Conservation (phyloP, 2,888 invertebrate genomes). For the Troides aeacus region DNA sequence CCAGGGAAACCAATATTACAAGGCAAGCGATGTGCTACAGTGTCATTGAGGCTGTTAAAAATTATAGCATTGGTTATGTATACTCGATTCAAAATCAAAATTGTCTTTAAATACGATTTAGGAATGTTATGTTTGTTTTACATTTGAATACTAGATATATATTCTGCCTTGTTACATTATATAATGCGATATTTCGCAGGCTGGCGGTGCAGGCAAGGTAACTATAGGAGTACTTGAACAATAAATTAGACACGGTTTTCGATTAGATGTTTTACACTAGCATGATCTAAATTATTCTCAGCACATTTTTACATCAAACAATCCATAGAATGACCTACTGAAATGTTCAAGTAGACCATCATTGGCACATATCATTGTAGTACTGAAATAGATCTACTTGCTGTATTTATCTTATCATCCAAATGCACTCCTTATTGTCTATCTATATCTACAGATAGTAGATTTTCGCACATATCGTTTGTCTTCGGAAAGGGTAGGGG, state of each 20-base stretch:
- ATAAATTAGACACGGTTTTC: slow-evolving; percentile 46
- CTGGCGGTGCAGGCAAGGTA: slow-evolving; percentile 76
- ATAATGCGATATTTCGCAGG: slow-evolving; percentile 63
- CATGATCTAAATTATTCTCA: slow-evolving; percentile 52
- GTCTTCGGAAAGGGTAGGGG: slow-evolving; percentile 9
- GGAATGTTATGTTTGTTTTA: neutral
- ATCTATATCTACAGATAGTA: slow-evolving; percentile 32
- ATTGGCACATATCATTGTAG: slow-evolving; percentile 12
- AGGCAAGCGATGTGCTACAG: too few species aligned
- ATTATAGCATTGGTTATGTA: too few species aligned
- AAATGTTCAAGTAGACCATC: slow-evolving; percentile 16
- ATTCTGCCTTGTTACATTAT: slow-evolving; percentile 14
- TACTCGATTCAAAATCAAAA: too few species aligned
- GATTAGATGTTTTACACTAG: slow-evolving; percentile 54
- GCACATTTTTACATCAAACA: slow-evolving; percentile 47
- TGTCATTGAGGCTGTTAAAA: too few species aligned
- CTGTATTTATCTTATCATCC: slow-evolving; percentile 16
- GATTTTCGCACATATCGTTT: slow-evolving; percentile 20
- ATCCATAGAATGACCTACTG: slow-evolving; percentile 47
- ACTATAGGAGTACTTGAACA: slow-evolving; percentile 48
- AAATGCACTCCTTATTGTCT: slow-evolving; percentile 25
- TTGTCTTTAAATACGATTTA: neutral
- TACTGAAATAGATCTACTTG: slow-evolving; percentile 23
- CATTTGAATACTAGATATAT: slow-evolving; percentile 12
- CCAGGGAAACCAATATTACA: too few species aligned